Evolutionary conservation across 2,888 invertebrate genomes (phyloP).

Genomic region (Crioceris asparagi): DNA sequence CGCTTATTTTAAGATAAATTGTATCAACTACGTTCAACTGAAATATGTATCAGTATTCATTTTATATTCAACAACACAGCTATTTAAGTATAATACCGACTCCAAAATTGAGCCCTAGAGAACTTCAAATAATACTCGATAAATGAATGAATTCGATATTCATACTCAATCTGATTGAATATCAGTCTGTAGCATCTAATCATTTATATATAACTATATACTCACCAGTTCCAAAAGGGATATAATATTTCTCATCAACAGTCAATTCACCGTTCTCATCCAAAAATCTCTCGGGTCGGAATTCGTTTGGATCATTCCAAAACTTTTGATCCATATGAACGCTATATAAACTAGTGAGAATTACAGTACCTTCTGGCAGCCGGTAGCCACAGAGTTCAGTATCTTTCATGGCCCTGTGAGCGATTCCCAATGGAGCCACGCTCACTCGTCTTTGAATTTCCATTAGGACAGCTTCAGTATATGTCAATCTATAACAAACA

Average conservation of each 20-base stretch:
- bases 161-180: neutral
- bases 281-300: slow-evolving; percentile 56
- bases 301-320: slow-evolving; percentile 51
- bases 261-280: slow-evolving; percentile 40
- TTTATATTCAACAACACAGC: too few relatives aligned
- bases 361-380: slow-evolving; percentile 44
- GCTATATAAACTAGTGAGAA: slow-evolving; percentile 50
- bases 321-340: slow-evolving; percentile 47
- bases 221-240: slow-evolving; percentile 58
- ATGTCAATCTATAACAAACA: slow-evolving; percentile 32
- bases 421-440: slow-evolving; percentile 44
- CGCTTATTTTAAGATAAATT: too few relatives aligned
- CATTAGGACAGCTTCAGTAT: slow-evolving; percentile 39
- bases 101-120: too few relatives aligned
- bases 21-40: too few relatives aligned
- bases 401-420: slow-evolving; percentile 40
- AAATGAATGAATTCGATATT: too few relatives aligned
- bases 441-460: slow-evolving; percentile 43
- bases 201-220: too few relatives aligned
- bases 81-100: too few relatives aligned
- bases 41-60: too few relatives aligned
- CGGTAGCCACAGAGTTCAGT: slow-evolving; percentile 38
- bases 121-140: too few relatives aligned
- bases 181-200: neutral
- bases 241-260: slow-evolving; percentile 43